Conservation (phyloP, 2,888 invertebrate species). For the Cephus spinipes region DNA sequence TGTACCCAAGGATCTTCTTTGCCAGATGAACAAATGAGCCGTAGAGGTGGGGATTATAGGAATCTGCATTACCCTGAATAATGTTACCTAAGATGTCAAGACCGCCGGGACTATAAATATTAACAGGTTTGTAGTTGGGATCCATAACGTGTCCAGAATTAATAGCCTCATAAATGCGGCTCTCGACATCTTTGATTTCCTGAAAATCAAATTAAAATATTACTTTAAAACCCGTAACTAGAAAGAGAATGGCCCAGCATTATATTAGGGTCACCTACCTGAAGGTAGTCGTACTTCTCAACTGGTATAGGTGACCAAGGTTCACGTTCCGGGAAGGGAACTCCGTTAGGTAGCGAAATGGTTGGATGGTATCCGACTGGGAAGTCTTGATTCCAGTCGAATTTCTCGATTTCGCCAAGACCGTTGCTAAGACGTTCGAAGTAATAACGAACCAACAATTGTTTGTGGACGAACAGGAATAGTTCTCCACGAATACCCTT, state of each 20-base stretch:
- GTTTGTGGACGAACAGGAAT: constrained; percentile 74
- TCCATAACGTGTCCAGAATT: constrained; percentile 39
- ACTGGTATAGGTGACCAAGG: constrained; percentile 57
- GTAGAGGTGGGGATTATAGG: constrained; percentile 27
- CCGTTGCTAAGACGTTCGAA: constrained; percentile 75
- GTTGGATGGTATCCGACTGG: constrained; percentile 71
- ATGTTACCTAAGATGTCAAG: constrained; percentile 36
- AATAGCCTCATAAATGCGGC: constrained; percentile 45
- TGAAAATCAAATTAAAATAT: neutral
- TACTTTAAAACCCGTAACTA: neutral
- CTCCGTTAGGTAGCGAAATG: constrained; percentile 71
- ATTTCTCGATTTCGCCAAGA: constrained; percentile 70
- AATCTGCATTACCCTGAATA: constrained; percentile 29
- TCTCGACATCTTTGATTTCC: constrained; percentile 28
- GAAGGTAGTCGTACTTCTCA: constrained; percentile 3
- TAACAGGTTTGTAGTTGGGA: constrained; percentile 22
- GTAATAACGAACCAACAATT: constrained; percentile 75
- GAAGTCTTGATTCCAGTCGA: constrained; percentile 68
- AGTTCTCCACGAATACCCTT: constrained; percentile 73
- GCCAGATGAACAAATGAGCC: constrained; percentile 22
- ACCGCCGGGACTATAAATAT: constrained; percentile 32
- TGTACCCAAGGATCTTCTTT: constrained; percentile 48
- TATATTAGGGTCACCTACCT: neutral
- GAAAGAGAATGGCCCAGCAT: neutral
- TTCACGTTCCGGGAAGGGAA: constrained; percentile 70